phyloP scores from a whole-genome alignment of 2,888 invertebrate genomes.

The Heliconius hortense region DNA sequence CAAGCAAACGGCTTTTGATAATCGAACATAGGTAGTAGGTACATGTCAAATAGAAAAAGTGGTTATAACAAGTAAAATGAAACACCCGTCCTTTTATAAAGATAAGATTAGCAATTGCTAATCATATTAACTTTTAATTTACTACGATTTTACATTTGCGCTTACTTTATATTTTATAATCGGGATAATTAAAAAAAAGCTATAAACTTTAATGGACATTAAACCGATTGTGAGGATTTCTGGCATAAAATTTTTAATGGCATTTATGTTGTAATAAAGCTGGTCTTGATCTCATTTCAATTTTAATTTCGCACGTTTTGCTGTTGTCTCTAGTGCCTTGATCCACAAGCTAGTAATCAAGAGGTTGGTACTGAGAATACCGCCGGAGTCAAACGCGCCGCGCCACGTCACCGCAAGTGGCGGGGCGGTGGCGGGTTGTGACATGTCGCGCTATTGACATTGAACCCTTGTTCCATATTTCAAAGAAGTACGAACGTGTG shows the following conservation, averaged over 20 bases:
- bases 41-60: not conserved
- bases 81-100: not conserved
- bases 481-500: slow-evolving; percentile 67
- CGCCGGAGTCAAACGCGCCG: slow-evolving; percentile 72
- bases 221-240: slow-evolving; percentile 11
- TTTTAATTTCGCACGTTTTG: slow-evolving; percentile 21
- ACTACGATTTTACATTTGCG: slow-evolving; percentile 24
- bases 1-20: slow-evolving; percentile 50
- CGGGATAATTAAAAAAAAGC: slow-evolving; percentile 18
- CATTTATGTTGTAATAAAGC: slow-evolving; percentile 10
- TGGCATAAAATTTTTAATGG: slow-evolving; percentile 17
- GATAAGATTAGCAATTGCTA: slow-evolving; percentile 9
- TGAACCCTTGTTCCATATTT: slow-evolving; percentile 77
- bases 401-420: slow-evolving; percentile 70
- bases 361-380: slow-evolving; percentile 61
- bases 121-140: slow-evolving; percentile 16
- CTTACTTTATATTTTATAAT: slow-evolving; percentile 23
- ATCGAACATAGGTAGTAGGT: not conserved
- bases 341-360: slow-evolving; percentile 42
- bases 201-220: slow-evolving; percentile 20
- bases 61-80: not conserved
- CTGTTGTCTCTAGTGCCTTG: slow-evolving; percentile 48
- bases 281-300: not conserved
- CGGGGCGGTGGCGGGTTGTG: slow-evolving; percentile 57
- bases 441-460: slow-evolving; percentile 75